Percentiles rank a stretch among this genome's conserved stretches.
Conservation (phyloP, 2,888 invertebrate species). For the Panopea generosa region DNA sequence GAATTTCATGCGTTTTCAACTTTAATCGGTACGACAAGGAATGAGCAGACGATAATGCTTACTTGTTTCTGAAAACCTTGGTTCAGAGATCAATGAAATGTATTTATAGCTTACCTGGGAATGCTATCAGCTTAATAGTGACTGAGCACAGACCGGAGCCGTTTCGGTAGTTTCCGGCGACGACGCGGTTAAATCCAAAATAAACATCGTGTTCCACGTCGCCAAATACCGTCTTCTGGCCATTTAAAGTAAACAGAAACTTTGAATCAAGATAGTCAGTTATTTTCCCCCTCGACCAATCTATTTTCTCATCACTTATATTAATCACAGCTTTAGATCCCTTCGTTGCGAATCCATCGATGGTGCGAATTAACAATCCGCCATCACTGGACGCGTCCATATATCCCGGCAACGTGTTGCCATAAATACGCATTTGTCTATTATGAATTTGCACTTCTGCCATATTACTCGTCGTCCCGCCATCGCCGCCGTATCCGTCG, state of each 20-base stretch:
- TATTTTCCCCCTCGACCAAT: constrained; percentile 73
- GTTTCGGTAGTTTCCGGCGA: constrained; percentile 78
- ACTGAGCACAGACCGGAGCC: constrained; percentile 82
- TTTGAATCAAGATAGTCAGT: constrained; percentile 79
- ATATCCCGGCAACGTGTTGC: constrained; percentile 81
- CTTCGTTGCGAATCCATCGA: constrained; percentile 79
- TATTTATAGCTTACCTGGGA: constrained; percentile 66
- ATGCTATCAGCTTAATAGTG: constrained; percentile 69
- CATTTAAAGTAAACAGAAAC: constrained; percentile 79
- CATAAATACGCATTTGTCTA: constrained; percentile 81
- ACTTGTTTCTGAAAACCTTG: no score
- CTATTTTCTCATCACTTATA: constrained; percentile 78
- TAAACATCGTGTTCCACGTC: constrained; percentile 76
- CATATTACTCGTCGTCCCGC: constrained; percentile 78
- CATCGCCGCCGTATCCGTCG: constrained; percentile 81
- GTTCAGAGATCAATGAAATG: no score
- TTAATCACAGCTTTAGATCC: constrained; percentile 71
- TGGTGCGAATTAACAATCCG: constrained; percentile 78
- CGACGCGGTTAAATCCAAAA: constrained; percentile 82
- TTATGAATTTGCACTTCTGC: constrained; percentile 83
- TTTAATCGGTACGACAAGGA: no score
- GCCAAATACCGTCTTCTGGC: constrained; percentile 76
- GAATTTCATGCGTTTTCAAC: no score
- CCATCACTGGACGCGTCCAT: constrained; percentile 82
- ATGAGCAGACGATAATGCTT: no score